Evolutionary conservation across 2,888 invertebrate species (phyloP).

Genomic region (Meteorus cinctellus): DNA sequence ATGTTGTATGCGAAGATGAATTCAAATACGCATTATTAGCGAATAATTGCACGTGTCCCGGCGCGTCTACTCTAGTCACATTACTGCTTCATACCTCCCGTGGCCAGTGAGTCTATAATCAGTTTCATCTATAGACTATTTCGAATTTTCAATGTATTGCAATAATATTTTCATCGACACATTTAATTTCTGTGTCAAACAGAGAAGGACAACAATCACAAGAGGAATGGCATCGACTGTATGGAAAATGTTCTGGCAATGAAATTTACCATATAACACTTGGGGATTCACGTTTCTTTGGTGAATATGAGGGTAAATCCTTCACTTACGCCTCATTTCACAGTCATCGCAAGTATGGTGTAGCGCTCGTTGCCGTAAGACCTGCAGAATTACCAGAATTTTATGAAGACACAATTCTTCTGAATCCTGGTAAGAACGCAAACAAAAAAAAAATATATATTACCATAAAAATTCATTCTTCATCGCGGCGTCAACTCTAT

Average conservation of each 20-base stretch:
- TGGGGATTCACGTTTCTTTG: slow-evolving; percentile 96
- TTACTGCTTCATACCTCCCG: slow-evolving; percentile 96
- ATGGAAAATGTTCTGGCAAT: slow-evolving; percentile 98
- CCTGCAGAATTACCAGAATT: slow-evolving; percentile 94
- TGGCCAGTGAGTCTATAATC: slow-evolving; percentile 88
- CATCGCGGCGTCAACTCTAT: slow-evolving; percentile 24
- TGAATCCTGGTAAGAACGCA: slow-evolving; percentile 82
- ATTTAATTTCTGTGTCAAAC: slow-evolving; percentile 37
- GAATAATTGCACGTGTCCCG: slow-evolving; percentile 98
- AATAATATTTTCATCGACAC: background rate
- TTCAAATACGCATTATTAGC: slow-evolving; percentile 98
- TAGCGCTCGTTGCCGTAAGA: slow-evolving; percentile 95
- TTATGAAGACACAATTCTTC: slow-evolving; percentile 94
- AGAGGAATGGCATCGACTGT: slow-evolving; percentile 99
- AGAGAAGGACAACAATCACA: slow-evolving; percentile 96
- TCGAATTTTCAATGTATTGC: background rate
- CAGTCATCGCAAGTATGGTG: slow-evolving; percentile 98
- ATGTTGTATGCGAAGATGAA: slow-evolving; percentile 98
- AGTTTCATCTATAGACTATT: background rate
- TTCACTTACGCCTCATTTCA: slow-evolving; percentile 99
- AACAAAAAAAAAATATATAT: slow-evolving; percentile 10
- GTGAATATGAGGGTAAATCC: slow-evolving; percentile 98
- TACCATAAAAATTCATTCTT: slow-evolving; percentile 29
- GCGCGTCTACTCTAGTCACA: slow-evolving; percentile 97
- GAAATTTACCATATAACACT: slow-evolving; percentile 98